Base-by-base conservation (phyloP, 2,888 invertebrate species). In the Sarcophaga variegata region DNA sequence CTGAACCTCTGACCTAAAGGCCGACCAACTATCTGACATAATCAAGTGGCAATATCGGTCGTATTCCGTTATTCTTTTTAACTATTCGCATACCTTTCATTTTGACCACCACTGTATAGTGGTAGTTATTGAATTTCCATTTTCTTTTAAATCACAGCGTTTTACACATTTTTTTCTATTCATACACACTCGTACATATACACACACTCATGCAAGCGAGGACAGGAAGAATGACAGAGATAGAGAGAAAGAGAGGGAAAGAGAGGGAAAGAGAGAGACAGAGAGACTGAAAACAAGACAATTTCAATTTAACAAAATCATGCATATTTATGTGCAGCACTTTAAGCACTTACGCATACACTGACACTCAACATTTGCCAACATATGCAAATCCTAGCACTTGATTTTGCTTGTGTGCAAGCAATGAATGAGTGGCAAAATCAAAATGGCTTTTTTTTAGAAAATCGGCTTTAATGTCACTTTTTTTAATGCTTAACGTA, bases 241-340 rank as follows among this genome's bases (percentile, higher is more conserved):
- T 27, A 37, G 37, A 37, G 37, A 6, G 6, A 8, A 37, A 37
- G 37, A 37, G 37, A 6, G 49, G 54, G 1, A 75, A 22, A 74
- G 1, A 20, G 45, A 60, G 4, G 37, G 5, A 20, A 8, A 37
- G 14, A 74, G 1, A 20, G 45, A 60, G 4, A 37, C 0, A 20
- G 17, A 37, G 14, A 20, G 20, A 74, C 10, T 20, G 27, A 10
- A 45, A 37, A n/a, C 11, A 62, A 54, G n/a, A 27, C 77, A 67
- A 70, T 71, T 79, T 45, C 79, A 67, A 70, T 71, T 79, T 22
- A 63, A 54, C 63, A 63, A 70, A 27, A 62, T 79, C 63, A 71
- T 79, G 71, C 49, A 70, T 79, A 79, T 79, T 79, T 79, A 71
- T 79, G 79, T 79, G 79, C 17, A 71, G 47, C 70, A 79, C 78